phyloP scores from a whole-genome alignment of 2,888 invertebrate genomes.

The Polylopha cassiicola region DNA sequence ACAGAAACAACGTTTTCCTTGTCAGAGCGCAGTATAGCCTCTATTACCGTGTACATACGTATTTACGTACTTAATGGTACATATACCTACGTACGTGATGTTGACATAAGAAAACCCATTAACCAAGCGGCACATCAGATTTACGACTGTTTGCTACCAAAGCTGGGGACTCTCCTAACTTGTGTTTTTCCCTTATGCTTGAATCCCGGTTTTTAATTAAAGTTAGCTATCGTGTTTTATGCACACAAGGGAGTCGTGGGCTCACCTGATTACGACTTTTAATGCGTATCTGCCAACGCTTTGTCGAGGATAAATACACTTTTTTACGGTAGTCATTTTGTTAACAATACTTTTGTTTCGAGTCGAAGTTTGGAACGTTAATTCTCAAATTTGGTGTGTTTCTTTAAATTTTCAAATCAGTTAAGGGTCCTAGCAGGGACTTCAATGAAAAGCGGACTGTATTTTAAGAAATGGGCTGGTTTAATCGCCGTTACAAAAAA shows the following conservation, averaged over 20 bases:
- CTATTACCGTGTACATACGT: conserved; percentile 15
- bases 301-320: background rate
- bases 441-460: no score
- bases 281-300: conserved; percentile 11
- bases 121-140: conserved; percentile 49
- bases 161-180: conserved; percentile 27
- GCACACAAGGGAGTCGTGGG: conserved; percentile 16
- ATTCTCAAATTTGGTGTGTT: no score
- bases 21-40: conserved; percentile 2
- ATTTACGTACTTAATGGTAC: conserved; percentile 18
- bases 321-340: conserved; percentile 8
- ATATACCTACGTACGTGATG: conserved; percentile 28
- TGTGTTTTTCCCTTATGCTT: conserved; percentile 43
- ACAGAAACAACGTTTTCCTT: conserved; percentile 10
- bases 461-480: no score
- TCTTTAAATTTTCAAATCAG: no score
- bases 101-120: conserved; percentile 61
- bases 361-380: no score
- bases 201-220: conserved; percentile 49
- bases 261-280: conserved; percentile 20
- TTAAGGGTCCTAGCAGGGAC: no score
- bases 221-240: conserved; percentile 19
- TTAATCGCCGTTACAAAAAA: no score
- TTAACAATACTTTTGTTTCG: no score
- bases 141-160: conserved; percentile 53